Evolutionary conservation across 2,888 invertebrate species (phyloP).

Genomic region (Drosophila pegasa): DNA sequence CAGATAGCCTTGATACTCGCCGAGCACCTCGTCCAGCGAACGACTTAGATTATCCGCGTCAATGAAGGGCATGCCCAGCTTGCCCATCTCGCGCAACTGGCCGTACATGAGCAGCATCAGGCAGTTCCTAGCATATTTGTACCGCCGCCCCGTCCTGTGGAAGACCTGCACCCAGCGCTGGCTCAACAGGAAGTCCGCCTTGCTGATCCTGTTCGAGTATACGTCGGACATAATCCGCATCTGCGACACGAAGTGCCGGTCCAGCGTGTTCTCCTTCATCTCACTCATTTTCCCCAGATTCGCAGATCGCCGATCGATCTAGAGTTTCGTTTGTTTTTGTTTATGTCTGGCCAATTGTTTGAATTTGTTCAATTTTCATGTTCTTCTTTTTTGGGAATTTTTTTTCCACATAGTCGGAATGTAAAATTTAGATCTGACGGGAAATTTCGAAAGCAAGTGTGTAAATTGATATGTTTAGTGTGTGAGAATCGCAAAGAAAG

Average conservation of each 20-base stretch:
- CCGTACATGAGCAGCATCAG: conserved; percentile 57
- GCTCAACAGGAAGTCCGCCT: conserved; percentile 18
- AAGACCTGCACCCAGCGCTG: conserved; percentile 53
- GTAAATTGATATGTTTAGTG: background rate
- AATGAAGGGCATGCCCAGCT: conserved; percentile 47
- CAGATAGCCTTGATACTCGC: conserved; percentile 25
- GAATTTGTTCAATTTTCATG: conserved; percentile 12
- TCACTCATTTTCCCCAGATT: conserved; percentile 33
- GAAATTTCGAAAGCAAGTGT: background rate
- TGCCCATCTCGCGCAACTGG: conserved; percentile 49
- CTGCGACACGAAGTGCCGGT: conserved; percentile 59
- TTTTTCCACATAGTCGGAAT: background rate
- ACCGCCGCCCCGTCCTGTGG: background rate
- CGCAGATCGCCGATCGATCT: background rate
- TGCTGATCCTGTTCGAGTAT: background rate
- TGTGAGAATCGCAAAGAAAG: background rate
- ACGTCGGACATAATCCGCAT: conserved; percentile 31
- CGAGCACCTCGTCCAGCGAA: conserved; percentile 47
- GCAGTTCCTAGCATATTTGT: conserved; percentile 67
- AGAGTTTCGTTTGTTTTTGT: background rate
- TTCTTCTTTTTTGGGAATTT: background rate
- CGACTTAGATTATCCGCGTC: conserved; percentile 21
- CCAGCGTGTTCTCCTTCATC: conserved; percentile 44
- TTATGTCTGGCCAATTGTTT: background rate
- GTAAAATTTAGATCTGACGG: conserved; percentile 7